phyloP scores from a whole-genome alignment of 30 jellyfish, hydroid and myxozoan species.

The Cassiopea andromeda region DNA sequence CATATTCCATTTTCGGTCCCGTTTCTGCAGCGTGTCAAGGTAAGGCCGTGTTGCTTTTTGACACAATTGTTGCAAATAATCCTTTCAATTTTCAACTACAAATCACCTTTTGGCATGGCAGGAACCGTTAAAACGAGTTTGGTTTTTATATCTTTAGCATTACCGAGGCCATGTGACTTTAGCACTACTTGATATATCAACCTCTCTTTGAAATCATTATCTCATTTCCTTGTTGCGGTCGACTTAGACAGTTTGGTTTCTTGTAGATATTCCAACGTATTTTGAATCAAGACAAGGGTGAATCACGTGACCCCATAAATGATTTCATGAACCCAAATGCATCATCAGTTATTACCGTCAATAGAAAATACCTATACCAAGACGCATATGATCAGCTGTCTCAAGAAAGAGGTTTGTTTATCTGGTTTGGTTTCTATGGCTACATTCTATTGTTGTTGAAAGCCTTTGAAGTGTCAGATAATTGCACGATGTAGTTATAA shows the following conservation, averaged over 20 bases:
- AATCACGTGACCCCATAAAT: slow-evolving; percentile 55
- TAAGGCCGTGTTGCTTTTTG: slow-evolving; percentile 2
- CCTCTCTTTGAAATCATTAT: neutral
- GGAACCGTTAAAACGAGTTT: too few species aligned
- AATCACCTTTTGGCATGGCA: too few species aligned
- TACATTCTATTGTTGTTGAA: too few species aligned
- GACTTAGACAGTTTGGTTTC: neutral
- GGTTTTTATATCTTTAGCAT: too few species aligned
- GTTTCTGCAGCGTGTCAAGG: slow-evolving; percentile 89
- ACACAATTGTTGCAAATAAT: too few species aligned
- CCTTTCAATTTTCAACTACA: too few species aligned
- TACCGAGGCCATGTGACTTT: too few species aligned
- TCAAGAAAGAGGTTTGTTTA: slow-evolving; percentile 77
- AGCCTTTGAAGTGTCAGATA: too few species aligned
- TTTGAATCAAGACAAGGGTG: slow-evolving; percentile 74
- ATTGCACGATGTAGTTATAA: too few species aligned
- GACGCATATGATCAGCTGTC: slow-evolving; percentile 98
- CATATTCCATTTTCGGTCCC: slow-evolving; percentile 90
- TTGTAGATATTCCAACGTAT: slow-evolving; percentile 89
- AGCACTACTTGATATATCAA: neutral
- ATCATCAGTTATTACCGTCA: slow-evolving; percentile 66
- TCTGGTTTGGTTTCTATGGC: neutral
- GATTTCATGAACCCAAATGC: slow-evolving; percentile 54
- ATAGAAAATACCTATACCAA: slow-evolving; percentile 91
- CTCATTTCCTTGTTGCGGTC: neutral